Percentiles rank a stretch among this genome's conserved stretches.
phyloP scores from a whole-genome alignment of 1,140 invertebrate species.

The Doryteuthis pealeii region DNA sequence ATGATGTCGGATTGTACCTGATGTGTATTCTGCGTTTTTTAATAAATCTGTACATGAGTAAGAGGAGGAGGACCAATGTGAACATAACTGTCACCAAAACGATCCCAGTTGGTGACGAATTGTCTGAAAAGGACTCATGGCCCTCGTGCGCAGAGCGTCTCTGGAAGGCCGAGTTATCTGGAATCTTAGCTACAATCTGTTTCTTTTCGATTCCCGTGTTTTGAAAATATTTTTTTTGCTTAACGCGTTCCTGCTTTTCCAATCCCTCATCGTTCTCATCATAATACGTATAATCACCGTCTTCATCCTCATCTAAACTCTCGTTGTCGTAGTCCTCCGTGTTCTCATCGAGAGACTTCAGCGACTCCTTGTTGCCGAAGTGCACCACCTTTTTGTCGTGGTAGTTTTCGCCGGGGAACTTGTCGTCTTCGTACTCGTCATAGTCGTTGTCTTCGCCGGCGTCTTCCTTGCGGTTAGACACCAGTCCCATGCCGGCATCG shows the following conservation, averaged over 20 bases:
- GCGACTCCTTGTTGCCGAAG: conserved; percentile 16
- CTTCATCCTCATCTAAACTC: conserved; percentile 23
- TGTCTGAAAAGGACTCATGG: neutral
- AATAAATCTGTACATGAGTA: conserved; percentile 44
- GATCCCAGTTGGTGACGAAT: conserved; percentile 8
- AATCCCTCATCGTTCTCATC: conserved; percentile 22
- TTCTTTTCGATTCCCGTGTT: neutral
- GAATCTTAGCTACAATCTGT: neutral
- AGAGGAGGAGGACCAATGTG: conserved; percentile 33
- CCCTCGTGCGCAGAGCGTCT: neutral
- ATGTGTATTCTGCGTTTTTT: conserved; percentile 43
- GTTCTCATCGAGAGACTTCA: conserved; percentile 15
- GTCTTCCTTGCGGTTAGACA: conserved; percentile 20
- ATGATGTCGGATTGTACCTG: conserved; percentile 28
- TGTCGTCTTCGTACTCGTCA: conserved; percentile 24
- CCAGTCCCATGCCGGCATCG: neutral
- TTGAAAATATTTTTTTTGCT: neutral
- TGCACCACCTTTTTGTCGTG: conserved; percentile 23
- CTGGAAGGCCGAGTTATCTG: neutral
- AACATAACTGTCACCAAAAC: conserved; percentile 28
- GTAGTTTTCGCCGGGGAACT: conserved; percentile 21
- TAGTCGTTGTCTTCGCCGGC: conserved; percentile 26
- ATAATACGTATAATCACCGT: conserved; percentile 30
- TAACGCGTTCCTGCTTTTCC: neutral
- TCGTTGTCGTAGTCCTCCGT: conserved; percentile 21